A percentile compares a stretch with the other conserved stretches of the same genome.
Conservation (phyloP, 2,113 vertebrate species). For the Sula dactylatra region DNA sequence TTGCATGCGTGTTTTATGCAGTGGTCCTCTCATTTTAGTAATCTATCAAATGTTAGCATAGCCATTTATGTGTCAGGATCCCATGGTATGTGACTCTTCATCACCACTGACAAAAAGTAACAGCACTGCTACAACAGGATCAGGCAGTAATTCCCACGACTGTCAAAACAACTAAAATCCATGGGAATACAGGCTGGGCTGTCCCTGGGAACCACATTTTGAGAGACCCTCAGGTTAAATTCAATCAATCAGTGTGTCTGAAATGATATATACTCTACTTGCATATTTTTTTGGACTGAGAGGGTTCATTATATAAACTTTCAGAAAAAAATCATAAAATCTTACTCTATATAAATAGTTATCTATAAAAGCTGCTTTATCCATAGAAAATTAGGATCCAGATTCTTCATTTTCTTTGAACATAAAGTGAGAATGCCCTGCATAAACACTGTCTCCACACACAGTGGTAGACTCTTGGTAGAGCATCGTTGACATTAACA, state of each 20-base stretch:
- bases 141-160: background rate
- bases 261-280: background rate
- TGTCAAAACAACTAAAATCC: background rate
- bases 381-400: slow-evolving; percentile 15
- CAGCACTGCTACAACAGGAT: background rate
- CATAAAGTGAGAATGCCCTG: background rate
- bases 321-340: background rate
- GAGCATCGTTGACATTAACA: background rate
- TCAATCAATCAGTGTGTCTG: background rate
- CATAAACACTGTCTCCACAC: background rate
- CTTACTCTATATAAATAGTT: slow-evolving; percentile 27
- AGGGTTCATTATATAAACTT: background rate
- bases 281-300: background rate
- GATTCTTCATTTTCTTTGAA: background rate
- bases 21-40: background rate
- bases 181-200: background rate
- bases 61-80: background rate
- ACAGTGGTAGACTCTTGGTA: background rate
- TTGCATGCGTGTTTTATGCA: background rate
- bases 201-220: background rate
- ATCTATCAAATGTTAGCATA: background rate
- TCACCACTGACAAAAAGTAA: background rate
- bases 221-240: background rate
- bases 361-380: slow-evolving; percentile 11
- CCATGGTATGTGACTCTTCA: background rate